These are phyloP conservation scores for Calyptommatus sinebrachiatus DNA, from an alignment of 2,113 vertebrate species.

Conservation along the genomic window DNA sequence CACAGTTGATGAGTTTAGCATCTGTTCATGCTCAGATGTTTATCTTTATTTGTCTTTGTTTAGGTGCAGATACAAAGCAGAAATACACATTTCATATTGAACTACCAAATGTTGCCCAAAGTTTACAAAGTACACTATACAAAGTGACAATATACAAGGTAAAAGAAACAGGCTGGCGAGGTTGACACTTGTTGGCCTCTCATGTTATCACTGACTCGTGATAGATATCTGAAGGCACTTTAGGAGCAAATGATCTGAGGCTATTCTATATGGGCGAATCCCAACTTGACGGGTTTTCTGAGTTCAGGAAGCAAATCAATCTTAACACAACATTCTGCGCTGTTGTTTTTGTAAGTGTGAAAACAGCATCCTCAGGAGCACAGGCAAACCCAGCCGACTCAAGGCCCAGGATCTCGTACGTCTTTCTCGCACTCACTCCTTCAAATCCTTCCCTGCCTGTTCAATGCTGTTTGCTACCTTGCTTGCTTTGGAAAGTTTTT, in stretches of 20 bases:
- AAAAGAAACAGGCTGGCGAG: neutral
- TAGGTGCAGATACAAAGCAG: neutral
- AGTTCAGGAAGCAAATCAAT: neutral
- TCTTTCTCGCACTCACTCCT: too few species aligned
- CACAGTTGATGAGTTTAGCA: slow-evolving; percentile 28
- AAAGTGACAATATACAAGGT: neutral
- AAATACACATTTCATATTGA: neutral
- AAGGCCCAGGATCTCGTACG: too few species aligned
- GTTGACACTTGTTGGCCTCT: too few species aligned
- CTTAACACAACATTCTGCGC: too few species aligned
- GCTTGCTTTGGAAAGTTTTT: too few species aligned
- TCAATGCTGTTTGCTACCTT: too few species aligned
- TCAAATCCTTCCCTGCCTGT: too few species aligned
- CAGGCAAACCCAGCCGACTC: too few species aligned
- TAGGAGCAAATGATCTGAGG: neutral
- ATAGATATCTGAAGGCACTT: neutral
- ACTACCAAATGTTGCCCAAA: neutral
- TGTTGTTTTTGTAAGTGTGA: too few species aligned
- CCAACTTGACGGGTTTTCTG: neutral
- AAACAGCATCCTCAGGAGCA: too few species aligned
- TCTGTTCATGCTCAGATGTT: slow-evolving; percentile 27
- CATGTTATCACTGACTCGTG: too few species aligned
- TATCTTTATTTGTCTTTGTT: slow-evolving; percentile 1
- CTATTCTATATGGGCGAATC: neutral
- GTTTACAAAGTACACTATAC: neutral